Evolutionary conservation across 2,113 vertebrate genomes (phyloP).

Genomic region (Triplophysa dalaica): DNA sequence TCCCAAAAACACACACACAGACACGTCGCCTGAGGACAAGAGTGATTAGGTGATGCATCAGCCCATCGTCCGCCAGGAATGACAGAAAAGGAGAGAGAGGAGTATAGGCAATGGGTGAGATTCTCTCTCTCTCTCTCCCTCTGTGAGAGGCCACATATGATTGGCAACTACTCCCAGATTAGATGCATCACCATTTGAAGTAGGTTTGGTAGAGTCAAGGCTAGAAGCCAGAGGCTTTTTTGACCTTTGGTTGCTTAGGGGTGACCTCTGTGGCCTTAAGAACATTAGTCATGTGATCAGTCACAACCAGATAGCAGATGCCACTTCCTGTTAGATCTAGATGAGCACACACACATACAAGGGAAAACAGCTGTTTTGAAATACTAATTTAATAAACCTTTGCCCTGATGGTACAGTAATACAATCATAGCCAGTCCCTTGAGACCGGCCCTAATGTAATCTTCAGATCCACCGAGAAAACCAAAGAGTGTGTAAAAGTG

Average conservation of each 20-base stretch:
- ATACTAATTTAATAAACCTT: slow-evolving; percentile 73
- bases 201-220: slow-evolving; percentile 62
- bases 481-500: slow-evolving; percentile 56
- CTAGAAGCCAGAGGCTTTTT: slow-evolving; percentile 39
- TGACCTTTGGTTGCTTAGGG: slow-evolving; percentile 58
- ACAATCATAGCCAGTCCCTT: slow-evolving; percentile 63
- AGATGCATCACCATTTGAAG: slow-evolving; percentile 59
- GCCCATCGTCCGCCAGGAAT: slow-evolving; percentile 16
- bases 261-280: slow-evolving; percentile 61
- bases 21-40: slow-evolving; percentile 4
- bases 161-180: slow-evolving; percentile 61
- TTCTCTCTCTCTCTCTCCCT: slow-evolving; percentile 11
- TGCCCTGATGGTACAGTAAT: slow-evolving; percentile 67
- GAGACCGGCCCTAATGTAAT: slow-evolving; percentile 65
- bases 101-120: slow-evolving; percentile 14
- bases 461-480: slow-evolving; percentile 63
- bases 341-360: slow-evolving; percentile 8
- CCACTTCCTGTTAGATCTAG: slow-evolving; percentile 59
- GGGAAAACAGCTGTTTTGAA: slow-evolving; percentile 65
- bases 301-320: slow-evolving; percentile 74
- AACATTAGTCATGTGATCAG: slow-evolving; percentile 71
- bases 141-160: slow-evolving; percentile 54
- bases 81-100: slow-evolving; percentile 24
- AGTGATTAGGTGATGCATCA: slow-evolving; percentile 47
- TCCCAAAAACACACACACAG: slow-evolving; percentile 22